Conservation (phyloP, 2,113 vertebrate genomes). For the Oryzias celebensis region DNA sequence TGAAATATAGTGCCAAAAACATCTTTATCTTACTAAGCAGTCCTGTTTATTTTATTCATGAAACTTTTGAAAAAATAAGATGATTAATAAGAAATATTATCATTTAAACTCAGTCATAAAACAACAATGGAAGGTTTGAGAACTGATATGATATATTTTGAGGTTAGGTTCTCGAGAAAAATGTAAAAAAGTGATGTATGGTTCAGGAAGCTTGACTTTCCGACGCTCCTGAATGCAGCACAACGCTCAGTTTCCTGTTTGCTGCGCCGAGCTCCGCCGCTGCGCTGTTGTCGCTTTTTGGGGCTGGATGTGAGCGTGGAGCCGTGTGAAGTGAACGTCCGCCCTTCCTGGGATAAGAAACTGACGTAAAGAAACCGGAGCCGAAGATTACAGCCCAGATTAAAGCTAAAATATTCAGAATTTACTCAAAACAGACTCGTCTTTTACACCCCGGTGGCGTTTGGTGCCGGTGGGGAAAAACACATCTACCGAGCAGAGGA, state of each 20-base stretch:
- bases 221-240: constrained; percentile 14
- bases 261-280: not conserved
- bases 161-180: not conserved
- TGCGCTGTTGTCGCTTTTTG: not conserved
- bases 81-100: no score
- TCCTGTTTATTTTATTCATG: no score
- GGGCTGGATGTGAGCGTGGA: constrained; percentile 4
- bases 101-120: no score
- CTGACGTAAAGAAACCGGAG: constrained; percentile 42
- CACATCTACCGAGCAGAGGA: not conserved
- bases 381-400: not conserved
- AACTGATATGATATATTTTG: no score
- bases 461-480: not conserved
- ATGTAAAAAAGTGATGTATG: not conserved
- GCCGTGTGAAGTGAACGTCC: not conserved
- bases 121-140: no score
- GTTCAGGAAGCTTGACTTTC: not conserved
- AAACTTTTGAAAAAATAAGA: no score
- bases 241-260: not conserved
- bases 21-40: no score
- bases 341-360: constrained; percentile 39
- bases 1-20: no score
- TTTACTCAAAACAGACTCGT: not conserved
- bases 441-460: not conserved
- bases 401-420: not conserved